phyloP scores from a whole-genome alignment of 1,140 invertebrate species.

The Achroia grisella region DNA sequence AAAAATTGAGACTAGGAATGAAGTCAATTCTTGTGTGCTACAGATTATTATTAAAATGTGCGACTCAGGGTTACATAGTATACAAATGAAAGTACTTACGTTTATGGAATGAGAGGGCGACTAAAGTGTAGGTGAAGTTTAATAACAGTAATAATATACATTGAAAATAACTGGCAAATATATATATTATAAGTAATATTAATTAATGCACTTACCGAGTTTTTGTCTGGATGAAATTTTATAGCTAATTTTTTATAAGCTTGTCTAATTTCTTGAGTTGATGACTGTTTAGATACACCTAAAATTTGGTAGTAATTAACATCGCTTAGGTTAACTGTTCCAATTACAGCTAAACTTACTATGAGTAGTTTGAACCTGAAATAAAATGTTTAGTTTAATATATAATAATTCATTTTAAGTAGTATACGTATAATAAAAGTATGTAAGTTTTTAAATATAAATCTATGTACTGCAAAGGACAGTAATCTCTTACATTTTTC shows the following conservation, averaged over 20 bases:
- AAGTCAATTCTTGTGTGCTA: no score
- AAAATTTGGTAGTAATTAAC: constrained; percentile 79
- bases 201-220: constrained; percentile 75
- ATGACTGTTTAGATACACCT: constrained; percentile 80
- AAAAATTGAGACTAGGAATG: no score
- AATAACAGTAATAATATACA: constrained; percentile 11
- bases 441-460: no score
- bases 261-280: constrained; percentile 83
- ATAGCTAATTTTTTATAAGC: constrained; percentile 89
- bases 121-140: no score
- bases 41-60: no score
- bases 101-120: no score
- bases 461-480: no score
- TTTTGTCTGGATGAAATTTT: constrained; percentile 89
- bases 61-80: no score
- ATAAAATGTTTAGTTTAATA: constrained; percentile 4
- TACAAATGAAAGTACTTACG: no score
- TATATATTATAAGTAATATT: not conserved
- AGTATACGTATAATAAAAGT: no score
- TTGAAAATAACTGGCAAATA: not conserved
- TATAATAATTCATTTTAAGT: not conserved
- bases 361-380: constrained; percentile 43
- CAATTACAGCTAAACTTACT: constrained; percentile 24
- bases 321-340: constrained; percentile 36
- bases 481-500: no score